These are phyloP conservation scores for Galagoides demidoff DNA, from an alignment of 2,797 vertebrate genomes.

Conservation along the genomic window DNA sequence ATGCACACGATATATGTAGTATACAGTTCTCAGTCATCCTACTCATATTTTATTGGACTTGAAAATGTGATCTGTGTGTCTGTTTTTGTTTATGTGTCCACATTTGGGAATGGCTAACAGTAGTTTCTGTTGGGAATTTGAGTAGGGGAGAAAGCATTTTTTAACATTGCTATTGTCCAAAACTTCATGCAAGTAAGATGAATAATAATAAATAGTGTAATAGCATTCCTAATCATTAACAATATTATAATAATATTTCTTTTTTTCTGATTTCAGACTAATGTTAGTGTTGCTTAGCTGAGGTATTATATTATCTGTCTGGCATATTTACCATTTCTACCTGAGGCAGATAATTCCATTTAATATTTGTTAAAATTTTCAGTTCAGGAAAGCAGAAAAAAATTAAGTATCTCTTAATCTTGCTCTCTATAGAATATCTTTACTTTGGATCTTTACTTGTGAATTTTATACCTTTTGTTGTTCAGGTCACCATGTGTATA, in stretches of 20 bases:
- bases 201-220: background rate
- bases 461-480: background rate
- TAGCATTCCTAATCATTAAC: background rate
- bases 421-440: background rate
- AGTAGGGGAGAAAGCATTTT: background rate
- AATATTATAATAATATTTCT: background rate
- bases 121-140: background rate
- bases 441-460: background rate
- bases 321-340: conserved; percentile 20
- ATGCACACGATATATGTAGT: background rate
- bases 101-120: background rate
- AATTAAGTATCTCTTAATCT: background rate
- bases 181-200: background rate
- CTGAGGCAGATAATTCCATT: background rate
- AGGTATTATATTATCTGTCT: background rate
- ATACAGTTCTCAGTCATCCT: background rate
- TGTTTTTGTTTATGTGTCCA: background rate
- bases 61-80: background rate
- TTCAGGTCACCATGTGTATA: background rate
- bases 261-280: background rate
- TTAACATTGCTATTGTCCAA: background rate
- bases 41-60: background rate
- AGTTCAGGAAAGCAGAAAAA: conserved; percentile 46
- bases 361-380: conserved; percentile 24
- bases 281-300: background rate